Evolutionary conservation across 2,113 vertebrate species (phyloP).

Genomic region (Dendrocopos noguchii): DNA sequence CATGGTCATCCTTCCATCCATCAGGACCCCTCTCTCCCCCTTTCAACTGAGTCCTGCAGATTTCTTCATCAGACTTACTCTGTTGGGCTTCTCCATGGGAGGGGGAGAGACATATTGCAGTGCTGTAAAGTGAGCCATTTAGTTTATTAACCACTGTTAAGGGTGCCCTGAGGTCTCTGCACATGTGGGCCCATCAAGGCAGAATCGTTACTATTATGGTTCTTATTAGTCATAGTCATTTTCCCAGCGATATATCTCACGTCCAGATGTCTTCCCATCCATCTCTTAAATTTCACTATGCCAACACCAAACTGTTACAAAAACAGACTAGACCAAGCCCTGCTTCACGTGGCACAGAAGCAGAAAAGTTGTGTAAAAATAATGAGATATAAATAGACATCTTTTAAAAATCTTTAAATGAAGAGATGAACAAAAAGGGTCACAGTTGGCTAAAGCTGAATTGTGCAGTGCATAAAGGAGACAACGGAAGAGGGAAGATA

Average conservation of each 20-base stretch:
- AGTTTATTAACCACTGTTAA: slow-evolving; percentile 26
- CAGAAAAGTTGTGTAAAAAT: not conserved
- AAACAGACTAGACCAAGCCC: not conserved
- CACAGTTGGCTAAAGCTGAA: slow-evolving; percentile 56
- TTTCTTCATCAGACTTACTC: too few species aligned
- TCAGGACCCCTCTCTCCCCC: too few species aligned
- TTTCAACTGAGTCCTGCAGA: too few species aligned
- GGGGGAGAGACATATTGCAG: not conserved
- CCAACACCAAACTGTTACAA: not conserved
- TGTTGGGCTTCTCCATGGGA: not conserved
- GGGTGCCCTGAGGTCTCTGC: slow-evolving; percentile 44
- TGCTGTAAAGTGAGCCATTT: slow-evolving; percentile 24
- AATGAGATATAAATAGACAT: not conserved
- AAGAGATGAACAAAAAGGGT: slow-evolving; percentile 37
- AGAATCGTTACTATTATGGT: slow-evolving; percentile 18
- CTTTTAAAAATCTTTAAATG: not conserved
- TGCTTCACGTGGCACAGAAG: not conserved
- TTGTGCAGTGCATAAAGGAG: slow-evolving; percentile 26
- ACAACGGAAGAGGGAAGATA: slow-evolving; percentile 64
- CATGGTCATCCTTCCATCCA: too few species aligned
- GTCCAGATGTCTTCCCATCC: slow-evolving; percentile 50
- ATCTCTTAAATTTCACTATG: not conserved
- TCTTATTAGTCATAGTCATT: slow-evolving; percentile 55
- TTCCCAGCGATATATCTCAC: not conserved
- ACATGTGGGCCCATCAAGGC: slow-evolving; percentile 52